Conservation (phyloP, 2,113 vertebrate genomes). For the Corvus moneduloides region DNA sequence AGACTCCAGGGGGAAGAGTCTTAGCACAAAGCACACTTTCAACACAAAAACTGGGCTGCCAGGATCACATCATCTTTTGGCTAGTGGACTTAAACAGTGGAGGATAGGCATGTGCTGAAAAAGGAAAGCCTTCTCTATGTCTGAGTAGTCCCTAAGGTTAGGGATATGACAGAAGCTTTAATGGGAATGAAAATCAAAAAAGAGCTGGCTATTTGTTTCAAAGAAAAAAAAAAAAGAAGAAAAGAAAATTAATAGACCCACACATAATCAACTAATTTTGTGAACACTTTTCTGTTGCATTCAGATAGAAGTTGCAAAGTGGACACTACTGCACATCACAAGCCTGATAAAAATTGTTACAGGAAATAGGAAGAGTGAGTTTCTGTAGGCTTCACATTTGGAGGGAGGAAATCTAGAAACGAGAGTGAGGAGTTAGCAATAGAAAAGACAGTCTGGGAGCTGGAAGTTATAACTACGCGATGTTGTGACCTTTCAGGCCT, state of each 20-base stretch:
- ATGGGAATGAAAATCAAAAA: background rate
- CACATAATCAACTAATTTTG: background rate
- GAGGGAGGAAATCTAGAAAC: background rate
- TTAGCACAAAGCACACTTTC: constrained; percentile 26
- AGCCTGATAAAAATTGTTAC: background rate
- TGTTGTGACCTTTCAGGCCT: background rate
- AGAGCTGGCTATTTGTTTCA: background rate
- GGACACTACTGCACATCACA: background rate
- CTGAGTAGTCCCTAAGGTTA: background rate
- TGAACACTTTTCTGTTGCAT: background rate
- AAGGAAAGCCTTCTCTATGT: constrained; percentile 9
- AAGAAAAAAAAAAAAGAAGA: background rate
- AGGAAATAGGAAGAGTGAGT: background rate
- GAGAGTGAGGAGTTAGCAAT: background rate
- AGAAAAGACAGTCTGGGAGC: background rate
- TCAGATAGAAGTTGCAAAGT: background rate
- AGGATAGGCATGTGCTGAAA: constrained; percentile 45
- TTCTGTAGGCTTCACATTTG: background rate
- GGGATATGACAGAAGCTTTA: background rate
- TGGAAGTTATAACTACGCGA: background rate
- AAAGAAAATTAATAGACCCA: background rate
- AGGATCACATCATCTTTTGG: constrained; percentile 53
- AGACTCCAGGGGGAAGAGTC: background rate
- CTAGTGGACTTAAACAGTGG: background rate
- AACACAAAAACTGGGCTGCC: constrained; percentile 13